Percentiles rank a stretch among this genome's conserved stretches.
These are phyloP conservation scores for Pseudolaguvia tuberculata DNA, from an alignment of 2,113 vertebrate genomes.

Conservation along the genomic window DNA sequence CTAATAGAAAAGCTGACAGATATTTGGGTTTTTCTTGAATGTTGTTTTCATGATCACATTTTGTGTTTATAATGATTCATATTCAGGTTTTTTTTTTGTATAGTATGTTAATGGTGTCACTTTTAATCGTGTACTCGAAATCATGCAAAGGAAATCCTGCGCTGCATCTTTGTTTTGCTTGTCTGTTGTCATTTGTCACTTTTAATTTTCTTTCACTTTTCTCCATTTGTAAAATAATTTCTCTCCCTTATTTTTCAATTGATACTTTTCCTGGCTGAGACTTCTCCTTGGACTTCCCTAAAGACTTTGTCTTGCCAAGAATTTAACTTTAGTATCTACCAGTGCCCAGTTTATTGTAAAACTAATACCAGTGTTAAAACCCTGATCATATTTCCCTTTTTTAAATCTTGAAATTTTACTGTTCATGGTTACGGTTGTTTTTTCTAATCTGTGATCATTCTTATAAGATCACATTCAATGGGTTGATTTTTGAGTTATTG, in stretches of 20 bases:
- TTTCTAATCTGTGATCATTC: background rate
- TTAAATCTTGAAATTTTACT: background rate
- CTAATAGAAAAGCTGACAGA: background rate
- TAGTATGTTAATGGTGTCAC: no score
- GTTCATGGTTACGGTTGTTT: background rate
- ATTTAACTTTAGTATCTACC: background rate
- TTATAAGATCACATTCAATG: background rate
- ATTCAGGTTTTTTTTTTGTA: no score
- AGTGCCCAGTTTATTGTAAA: background rate
- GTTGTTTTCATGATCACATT: background rate
- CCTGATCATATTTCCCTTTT: background rate
- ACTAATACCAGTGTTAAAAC: background rate
- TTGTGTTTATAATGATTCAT: no score
- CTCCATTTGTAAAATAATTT: constrained; percentile 12
- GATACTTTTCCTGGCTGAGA: constrained; percentile 39
- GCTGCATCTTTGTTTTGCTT: background rate
- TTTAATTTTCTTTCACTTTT: background rate
- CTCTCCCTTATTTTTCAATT: constrained; percentile 8
- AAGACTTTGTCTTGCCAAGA: background rate
- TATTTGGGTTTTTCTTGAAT: background rate
- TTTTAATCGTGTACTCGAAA: background rate
- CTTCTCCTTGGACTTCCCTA: background rate
- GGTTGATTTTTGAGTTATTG: constrained; percentile 40
- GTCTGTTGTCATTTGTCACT: background rate
- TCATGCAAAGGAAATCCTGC: background rate